These are phyloP conservation scores for Origma solitaria DNA, from an alignment of 2,113 vertebrate species.

Conservation along the genomic window DNA sequence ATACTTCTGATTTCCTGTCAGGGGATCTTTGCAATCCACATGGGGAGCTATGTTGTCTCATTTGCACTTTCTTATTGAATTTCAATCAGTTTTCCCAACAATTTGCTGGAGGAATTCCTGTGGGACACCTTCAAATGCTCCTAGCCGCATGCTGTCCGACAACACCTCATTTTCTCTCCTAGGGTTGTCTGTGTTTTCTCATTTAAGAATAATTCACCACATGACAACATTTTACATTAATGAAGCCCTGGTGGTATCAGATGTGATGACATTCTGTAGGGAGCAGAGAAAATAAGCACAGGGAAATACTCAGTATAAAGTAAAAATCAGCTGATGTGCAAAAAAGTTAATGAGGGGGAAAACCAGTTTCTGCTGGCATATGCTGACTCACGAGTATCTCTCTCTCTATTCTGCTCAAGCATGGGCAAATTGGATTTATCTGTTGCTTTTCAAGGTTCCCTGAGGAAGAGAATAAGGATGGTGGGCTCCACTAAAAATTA, in stretches of 20 bases:
- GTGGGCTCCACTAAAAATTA: not conserved
- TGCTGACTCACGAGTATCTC: constrained; percentile 39
- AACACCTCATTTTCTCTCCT: constrained; percentile 22
- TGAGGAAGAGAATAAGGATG: not conserved
- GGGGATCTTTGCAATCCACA: not conserved
- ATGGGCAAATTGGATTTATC: constrained; percentile 22
- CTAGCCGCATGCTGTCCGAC: not conserved
- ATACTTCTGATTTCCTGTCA: not conserved
- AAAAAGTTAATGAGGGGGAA: constrained; percentile 44
- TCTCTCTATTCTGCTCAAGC: constrained; percentile 26
- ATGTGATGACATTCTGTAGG: not conserved
- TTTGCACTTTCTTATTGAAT: constrained; percentile 41
- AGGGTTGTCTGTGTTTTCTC: constrained; percentile 1
- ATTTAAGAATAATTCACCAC: constrained; percentile 21
- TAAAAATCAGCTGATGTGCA: constrained; percentile 36
- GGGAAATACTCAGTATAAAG: not conserved
- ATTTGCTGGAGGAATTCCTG: not conserved
- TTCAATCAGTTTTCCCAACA: constrained; percentile 38
- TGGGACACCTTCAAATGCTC: constrained; percentile 25
- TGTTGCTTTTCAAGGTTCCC: not conserved
- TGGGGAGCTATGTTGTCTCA: not conserved
- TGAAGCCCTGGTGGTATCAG: constrained; percentile 36
- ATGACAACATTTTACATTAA: constrained; percentile 40
- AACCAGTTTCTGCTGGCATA: constrained; percentile 29
- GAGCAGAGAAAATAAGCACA: not conserved